Conservation (phyloP, 2,888 invertebrate genomes). For the Anoncus sp. region DNA sequence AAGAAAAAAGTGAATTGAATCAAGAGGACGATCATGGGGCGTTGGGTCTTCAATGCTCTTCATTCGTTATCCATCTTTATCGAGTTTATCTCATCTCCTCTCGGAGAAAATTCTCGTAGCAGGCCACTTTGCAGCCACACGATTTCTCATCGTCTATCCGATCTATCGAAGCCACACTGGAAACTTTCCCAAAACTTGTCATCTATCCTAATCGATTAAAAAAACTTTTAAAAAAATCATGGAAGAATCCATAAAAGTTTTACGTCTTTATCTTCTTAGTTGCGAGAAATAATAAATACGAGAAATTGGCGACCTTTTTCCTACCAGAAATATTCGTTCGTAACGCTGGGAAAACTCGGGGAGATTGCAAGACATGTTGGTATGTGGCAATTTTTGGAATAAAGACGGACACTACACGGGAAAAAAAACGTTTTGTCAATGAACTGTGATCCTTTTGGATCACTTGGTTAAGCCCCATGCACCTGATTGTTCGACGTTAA, state of each 20-base stretch:
- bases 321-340: no score
- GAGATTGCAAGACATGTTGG: no score
- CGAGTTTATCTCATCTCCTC: slow-evolving; percentile 30
- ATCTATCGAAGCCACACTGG: background rate
- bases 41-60: slow-evolving; percentile 36
- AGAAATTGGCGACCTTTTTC: no score
- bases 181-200: slow-evolving; percentile 14
- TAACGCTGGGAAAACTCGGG: no score
- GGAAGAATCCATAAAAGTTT: background rate
- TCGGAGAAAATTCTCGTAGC: slow-evolving; percentile 11
- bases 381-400: no score
- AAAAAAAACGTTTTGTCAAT: no score
- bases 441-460: no score
- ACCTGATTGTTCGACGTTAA: no score
- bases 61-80: slow-evolving; percentile 51
- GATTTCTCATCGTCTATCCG: background rate
- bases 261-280: slow-evolving; percentile 1
- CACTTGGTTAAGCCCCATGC: no score
- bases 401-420: no score
- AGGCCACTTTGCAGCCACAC: slow-evolving; percentile 18
- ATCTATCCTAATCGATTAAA: slow-evolving; percentile 3
- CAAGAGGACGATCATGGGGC: slow-evolving; percentile 23
- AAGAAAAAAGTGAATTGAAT: slow-evolving; percentile 44
- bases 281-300: no score
- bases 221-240: background rate